Evolutionary conservation across 2,888 invertebrate genomes (phyloP), one percentile per base, ranked within the genome.

Genomic region (Allophyes oxyacanthae): DNA sequence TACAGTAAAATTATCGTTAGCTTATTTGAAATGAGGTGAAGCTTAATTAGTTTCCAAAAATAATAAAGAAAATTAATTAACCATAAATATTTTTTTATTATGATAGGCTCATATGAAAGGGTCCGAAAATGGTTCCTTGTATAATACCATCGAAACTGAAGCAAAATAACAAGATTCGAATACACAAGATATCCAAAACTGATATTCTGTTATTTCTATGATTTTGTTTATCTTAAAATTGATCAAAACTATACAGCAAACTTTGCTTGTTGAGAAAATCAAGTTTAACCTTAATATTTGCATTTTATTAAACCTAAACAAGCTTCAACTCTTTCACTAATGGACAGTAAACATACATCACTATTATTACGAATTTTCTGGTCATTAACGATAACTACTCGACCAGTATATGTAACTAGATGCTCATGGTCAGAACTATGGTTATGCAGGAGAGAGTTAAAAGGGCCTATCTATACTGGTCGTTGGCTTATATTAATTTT

Each of bases 321-420:
- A 79, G 72, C 70, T 75, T 51, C 53, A 66, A 59, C 67, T 74
- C 63, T 69, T 72, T 78, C 71, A 72, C 83, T 84, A 85, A 79
- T 85, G 85, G 85, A 85, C 85, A 82, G 81, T 81, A 83, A 81
- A 78, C 79, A 78, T 79, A 78, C 61, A 71, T 77, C 33, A 75
- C 78, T 82, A 81, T 77, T 68, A 76, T 75, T 77, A 81, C 68
- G 59, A 77, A 78, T 75, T 77, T 75, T 67, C 75, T 77, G 79
- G 79, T 81, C 81, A 77, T 75, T 72, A 79, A 67, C 68, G 59
- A 68, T 77, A 65, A 75, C 71, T 72, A 69, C 56, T 34, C 53
- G 51, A 65, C 61, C 70, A 78, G 65, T 72, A 66, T 71, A n/a
- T n/a, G n/a, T n/a, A 75, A 54, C 49, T 71, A 77, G 75, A 77